phyloP scores from a whole-genome alignment of 2,797 vertebrate species.

The Cynopterus sphinx region DNA sequence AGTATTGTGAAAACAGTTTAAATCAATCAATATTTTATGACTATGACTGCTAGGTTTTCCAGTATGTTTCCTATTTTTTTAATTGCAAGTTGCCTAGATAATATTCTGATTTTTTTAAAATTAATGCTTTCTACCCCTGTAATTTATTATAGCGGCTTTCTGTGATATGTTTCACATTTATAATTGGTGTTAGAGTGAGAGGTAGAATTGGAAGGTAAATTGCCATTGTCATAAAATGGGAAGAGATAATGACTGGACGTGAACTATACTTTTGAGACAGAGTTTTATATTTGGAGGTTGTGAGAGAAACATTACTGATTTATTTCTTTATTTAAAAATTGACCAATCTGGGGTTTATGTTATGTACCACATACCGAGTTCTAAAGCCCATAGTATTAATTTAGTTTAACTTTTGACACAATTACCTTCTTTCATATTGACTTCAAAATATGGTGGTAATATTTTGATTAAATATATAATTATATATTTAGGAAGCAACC shows the following conservation, averaged over 20 bases:
- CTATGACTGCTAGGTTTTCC: not conserved
- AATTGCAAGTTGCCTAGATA: not conserved
- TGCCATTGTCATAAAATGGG: not conserved
- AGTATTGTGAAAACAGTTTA: not conserved
- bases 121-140: not conserved
- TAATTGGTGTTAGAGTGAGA: not conserved
- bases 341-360: not conserved
- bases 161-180: not conserved
- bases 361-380: not conserved
- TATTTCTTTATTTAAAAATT: not conserved
- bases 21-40: not conserved
- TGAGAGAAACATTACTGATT: not conserved
- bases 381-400: not conserved
- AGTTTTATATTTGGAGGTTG: not conserved
- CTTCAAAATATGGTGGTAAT: not conserved
- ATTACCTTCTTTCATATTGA: not conserved
- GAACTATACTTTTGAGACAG: not conserved
- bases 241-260: not conserved
- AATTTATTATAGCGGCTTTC: not conserved
- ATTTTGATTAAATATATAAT: not conserved
- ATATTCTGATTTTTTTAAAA: not conserved
- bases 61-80: not conserved
- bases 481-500: not conserved
- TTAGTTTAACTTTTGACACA: not conserved
- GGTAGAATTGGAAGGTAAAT: not conserved